These are phyloP conservation scores for Sylvicola fuscatus DNA, from an alignment of 2,888 invertebrate species.

Conservation along the genomic window DNA sequence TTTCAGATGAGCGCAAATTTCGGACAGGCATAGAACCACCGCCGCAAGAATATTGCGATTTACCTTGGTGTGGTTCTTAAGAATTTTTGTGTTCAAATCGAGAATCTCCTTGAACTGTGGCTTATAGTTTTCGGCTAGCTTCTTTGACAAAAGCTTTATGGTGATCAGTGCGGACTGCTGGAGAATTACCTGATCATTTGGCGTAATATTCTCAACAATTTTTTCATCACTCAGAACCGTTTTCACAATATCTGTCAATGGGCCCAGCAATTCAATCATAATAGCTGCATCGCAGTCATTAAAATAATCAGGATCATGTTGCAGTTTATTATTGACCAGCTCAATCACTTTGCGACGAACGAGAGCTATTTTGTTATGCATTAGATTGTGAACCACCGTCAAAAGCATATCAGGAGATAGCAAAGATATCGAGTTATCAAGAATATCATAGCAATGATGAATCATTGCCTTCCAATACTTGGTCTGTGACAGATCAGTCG, in stretches of 20 bases:
- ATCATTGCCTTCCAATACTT: slow-evolving; percentile 72
- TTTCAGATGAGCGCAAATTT: slow-evolving; percentile 52
- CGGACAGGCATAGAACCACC: slow-evolving; percentile 54
- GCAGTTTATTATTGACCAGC: slow-evolving; percentile 60
- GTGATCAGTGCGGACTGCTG: slow-evolving; percentile 69
- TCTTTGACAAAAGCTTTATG: slow-evolving; percentile 59
- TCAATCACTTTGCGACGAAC: slow-evolving; percentile 70
- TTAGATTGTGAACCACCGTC: slow-evolving; percentile 49
- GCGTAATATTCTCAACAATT: slow-evolving; percentile 17
- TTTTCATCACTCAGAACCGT: slow-evolving; percentile 27
- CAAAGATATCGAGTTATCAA: slow-evolving; percentile 61
- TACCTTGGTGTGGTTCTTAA: slow-evolving; percentile 13
- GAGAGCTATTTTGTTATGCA: slow-evolving; percentile 44
- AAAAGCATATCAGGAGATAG: slow-evolving; percentile 64
- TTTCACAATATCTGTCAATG: slow-evolving; percentile 37
- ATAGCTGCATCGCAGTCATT: slow-evolving; percentile 28
- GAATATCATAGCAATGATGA: slow-evolving; percentile 55
- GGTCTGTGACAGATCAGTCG: slow-evolving; percentile 31
- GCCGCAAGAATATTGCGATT: slow-evolving; percentile 36
- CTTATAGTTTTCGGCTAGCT: slow-evolving; percentile 43
- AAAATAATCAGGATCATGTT: slow-evolving; percentile 40
- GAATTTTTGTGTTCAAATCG: slow-evolving; percentile 36
- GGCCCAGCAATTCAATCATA: slow-evolving; percentile 36
- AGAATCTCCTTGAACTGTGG: slow-evolving; percentile 49
- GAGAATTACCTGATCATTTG: slow-evolving; percentile 40